A percentile compares a stretch with the other conserved stretches of the same genome.
Evolutionary conservation across 2,113 vertebrate genomes (phyloP).

Genomic region (Leucosticte australis): DNA sequence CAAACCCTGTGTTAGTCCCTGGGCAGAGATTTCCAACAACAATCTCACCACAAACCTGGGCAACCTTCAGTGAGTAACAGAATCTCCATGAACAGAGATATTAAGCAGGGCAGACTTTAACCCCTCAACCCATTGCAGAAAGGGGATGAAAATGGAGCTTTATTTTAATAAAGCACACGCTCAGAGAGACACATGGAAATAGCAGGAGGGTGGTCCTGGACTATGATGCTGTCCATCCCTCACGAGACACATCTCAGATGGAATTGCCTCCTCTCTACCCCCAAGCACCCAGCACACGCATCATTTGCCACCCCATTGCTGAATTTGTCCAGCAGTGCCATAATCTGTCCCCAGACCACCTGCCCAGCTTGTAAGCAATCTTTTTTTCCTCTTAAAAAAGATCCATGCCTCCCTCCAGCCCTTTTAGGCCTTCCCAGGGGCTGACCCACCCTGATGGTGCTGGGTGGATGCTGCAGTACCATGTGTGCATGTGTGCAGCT

Average conservation of each 20-base stretch:
- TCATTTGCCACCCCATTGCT: background rate
- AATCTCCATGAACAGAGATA: background rate
- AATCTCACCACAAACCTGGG: background rate
- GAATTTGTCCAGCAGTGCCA: background rate
- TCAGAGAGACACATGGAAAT: accelerated
- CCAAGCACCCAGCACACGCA: background rate
- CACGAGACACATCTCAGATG: background rate
- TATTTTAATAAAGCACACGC: background rate
- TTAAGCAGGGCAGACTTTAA: background rate
- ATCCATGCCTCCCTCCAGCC: background rate
- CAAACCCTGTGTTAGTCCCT: background rate
- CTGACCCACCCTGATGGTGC: background rate
- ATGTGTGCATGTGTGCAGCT: accelerated
- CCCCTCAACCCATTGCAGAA: background rate
- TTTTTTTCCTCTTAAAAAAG: background rate
- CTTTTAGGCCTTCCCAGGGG: background rate
- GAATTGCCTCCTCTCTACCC: background rate
- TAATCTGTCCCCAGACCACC: background rate
- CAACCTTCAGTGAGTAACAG: background rate
- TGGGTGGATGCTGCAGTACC: background rate
- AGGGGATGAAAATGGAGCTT: background rate
- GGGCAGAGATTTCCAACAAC: background rate
- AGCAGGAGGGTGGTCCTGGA: background rate
- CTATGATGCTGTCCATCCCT: background rate
- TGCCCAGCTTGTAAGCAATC: background rate